Conservation (phyloP, 1,140 invertebrate genomes). For the Tribolium madens region DNA sequence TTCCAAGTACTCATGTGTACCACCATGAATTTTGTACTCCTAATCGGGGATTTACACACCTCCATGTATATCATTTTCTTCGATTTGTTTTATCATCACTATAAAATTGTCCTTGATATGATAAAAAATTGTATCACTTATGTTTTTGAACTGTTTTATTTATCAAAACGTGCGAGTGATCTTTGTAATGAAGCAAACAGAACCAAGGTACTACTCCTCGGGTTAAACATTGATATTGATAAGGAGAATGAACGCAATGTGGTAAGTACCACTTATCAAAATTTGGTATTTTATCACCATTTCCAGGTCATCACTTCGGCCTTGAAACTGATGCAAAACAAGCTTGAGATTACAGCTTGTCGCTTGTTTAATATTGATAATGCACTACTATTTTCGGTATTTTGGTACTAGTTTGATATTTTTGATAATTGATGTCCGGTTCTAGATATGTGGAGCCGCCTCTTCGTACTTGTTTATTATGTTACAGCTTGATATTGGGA, state of each 20-base stretch:
- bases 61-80: constrained; percentile 41
- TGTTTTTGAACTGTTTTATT: constrained; percentile 8
- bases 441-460: constrained; percentile 42
- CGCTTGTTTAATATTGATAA: constrained; percentile 47
- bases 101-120: not conserved
- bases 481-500: constrained; percentile 45
- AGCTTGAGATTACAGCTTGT: constrained; percentile 40
- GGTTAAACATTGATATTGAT: constrained; percentile 36
- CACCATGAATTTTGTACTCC: constrained; percentile 20
- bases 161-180: not conserved
- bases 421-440: too few relatives aligned
- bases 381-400: constrained; percentile 46
- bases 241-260: constrained; percentile 32
- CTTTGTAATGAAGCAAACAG: constrained; percentile 36
- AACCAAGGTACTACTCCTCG: constrained; percentile 20
- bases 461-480: constrained; percentile 49
- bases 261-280: not conserved
- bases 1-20: constrained; percentile 29
- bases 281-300: too few relatives aligned
- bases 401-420: not conserved
- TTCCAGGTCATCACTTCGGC: constrained; percentile 27
- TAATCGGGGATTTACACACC: constrained; percentile 41
- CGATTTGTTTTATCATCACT: constrained; percentile 16
- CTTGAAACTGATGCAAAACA: constrained; percentile 42
- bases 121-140: not conserved